Conservation (phyloP, 64 coral and sea anemone genomes). For the Platygyra sinensis region DNA sequence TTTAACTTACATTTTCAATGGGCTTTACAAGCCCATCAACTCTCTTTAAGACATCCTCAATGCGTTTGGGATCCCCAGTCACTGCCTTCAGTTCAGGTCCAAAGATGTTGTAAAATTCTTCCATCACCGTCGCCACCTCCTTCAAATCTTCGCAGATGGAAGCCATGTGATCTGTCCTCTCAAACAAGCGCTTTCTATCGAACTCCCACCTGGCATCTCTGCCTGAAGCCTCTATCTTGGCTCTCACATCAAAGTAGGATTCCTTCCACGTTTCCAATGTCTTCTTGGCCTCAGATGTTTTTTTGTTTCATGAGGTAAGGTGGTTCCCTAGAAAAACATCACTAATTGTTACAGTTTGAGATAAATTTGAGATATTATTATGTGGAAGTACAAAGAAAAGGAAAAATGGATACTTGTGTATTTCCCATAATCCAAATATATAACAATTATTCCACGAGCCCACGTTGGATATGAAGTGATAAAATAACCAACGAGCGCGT, state of each 20-base stretch:
- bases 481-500: too few relatives aligned
- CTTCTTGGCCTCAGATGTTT: constrained; percentile 89
- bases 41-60: constrained; percentile 96
- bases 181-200: constrained; percentile 94
- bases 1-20: constrained; percentile 91
- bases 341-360: too few relatives aligned
- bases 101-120: constrained; percentile 99
- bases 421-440: too few relatives aligned
- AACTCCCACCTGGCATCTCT: constrained; percentile 99
- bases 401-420: too few relatives aligned
- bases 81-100: constrained; percentile 97
- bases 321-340: constrained; percentile 58
- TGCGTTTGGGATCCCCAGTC: constrained; percentile 96
- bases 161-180: constrained; percentile 98
- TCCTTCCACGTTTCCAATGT: constrained; percentile 95
- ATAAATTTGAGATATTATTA: too few relatives aligned
- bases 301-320: constrained; percentile 78
- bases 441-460: too few relatives aligned
- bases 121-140: constrained; percentile 95
- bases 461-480: too few relatives aligned
- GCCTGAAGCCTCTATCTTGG: constrained; percentile 96
- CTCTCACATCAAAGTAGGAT: constrained; percentile 95
- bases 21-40: constrained; percentile 94
- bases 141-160: constrained; percentile 95
- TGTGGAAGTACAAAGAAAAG: too few relatives aligned